Conservation (phyloP, 2,797 vertebrate species). For the Limnodromus scolopaceus region DNA sequence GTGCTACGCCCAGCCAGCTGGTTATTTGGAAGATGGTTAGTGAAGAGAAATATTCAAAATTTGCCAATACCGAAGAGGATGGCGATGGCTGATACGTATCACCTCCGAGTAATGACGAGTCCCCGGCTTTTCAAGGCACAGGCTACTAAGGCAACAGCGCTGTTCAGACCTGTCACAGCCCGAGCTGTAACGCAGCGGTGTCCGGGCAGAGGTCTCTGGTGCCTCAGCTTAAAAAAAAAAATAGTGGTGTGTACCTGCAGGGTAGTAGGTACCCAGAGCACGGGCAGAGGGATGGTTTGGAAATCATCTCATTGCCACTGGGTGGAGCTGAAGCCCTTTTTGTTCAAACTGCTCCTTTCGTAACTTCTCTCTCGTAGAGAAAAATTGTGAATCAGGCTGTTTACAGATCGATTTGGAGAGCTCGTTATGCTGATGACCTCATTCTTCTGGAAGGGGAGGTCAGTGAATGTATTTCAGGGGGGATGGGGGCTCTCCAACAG, state of each 20-base stretch:
- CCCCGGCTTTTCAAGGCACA: neutral
- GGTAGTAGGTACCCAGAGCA: neutral
- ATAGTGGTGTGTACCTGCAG: fast-evolving
- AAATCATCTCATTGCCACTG: neutral
- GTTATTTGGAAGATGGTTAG: neutral
- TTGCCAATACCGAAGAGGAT: neutral
- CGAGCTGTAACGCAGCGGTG: neutral
- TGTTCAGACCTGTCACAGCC: neutral
- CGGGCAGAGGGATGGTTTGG: neutral
- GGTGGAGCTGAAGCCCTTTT: constrained; percentile 46
- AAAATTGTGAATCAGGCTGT: neutral
- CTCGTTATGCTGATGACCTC: neutral
- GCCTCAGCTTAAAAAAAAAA: neutral
- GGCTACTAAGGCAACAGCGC: neutral
- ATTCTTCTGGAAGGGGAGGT: neutral
- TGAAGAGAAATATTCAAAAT: neutral
- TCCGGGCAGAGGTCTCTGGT: neutral
- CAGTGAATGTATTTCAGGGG: neutral
- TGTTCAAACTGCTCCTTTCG: neutral
- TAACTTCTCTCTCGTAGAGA: fast-evolving
- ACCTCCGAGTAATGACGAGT: neutral
- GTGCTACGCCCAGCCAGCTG: neutral
- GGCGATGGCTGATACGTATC: neutral
- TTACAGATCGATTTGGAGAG: neutral
- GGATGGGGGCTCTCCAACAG: neutral